Conservation (phyloP, 2,888 invertebrate genomes). For the Galerucella calmariensis region DNA sequence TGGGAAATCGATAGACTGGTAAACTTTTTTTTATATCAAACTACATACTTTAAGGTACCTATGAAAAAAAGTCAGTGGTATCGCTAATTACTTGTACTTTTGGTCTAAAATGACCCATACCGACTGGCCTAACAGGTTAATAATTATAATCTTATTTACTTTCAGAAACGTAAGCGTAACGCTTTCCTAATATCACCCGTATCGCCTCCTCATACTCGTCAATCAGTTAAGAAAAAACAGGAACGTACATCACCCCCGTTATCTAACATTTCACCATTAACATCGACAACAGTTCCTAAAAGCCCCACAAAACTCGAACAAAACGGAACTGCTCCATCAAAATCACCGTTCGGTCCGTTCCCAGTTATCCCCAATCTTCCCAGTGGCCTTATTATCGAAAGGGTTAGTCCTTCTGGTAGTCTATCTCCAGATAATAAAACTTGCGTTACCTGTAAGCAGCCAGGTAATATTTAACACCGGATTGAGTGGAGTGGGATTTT, state of each 20-base stretch:
- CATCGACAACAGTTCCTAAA: neutral
- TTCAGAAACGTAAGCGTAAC: conserved; percentile 66
- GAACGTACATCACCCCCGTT: conserved; percentile 54
- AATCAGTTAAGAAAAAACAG: conserved; percentile 60
- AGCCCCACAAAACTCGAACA: conserved; percentile 13
- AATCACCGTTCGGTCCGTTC: conserved; percentile 47
- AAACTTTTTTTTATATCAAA: no score
- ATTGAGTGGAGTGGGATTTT: neutral
- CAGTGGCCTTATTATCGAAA: conserved; percentile 68
- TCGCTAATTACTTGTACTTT: no score
- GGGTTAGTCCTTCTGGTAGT: conserved; percentile 62
- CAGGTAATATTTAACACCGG: conserved; percentile 59
- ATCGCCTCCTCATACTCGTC: conserved; percentile 67
- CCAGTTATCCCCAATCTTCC: conserved; percentile 67
- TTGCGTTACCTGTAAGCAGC: conserved; percentile 66
- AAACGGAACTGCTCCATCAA: conserved; percentile 17
- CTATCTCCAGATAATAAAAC: conserved; percentile 60
- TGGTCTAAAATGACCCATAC: no score
- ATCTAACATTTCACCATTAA: conserved; percentile 1
- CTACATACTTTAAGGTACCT: no score
- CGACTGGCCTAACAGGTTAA: no score
- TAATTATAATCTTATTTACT: conserved; percentile 24
- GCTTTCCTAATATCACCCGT: conserved; percentile 65
- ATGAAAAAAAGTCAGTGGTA: no score
- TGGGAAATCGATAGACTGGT: no score